These are phyloP conservation scores for Meles meles DNA, from an alignment of 2,113 vertebrate species.

Conservation along the genomic window DNA sequence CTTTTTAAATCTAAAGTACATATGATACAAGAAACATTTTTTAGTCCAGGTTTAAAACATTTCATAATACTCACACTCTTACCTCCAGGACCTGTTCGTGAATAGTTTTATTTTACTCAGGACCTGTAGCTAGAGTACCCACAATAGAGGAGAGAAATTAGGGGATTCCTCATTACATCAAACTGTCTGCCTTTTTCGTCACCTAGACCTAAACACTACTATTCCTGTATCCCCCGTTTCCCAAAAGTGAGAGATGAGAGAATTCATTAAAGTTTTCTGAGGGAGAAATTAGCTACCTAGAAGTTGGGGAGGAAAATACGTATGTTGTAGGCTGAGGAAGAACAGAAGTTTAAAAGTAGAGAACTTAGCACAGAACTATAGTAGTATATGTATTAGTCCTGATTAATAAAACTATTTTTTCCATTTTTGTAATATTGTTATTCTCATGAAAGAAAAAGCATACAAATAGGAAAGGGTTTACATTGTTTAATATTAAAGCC, in stretches of 20 bases:
- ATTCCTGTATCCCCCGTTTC: accelerated
- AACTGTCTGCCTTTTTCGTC: not conserved
- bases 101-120: not conserved
- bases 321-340: not conserved
- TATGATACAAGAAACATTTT: not conserved
- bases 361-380: not conserved
- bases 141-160: not conserved
- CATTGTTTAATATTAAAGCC: slow-evolving; percentile 1
- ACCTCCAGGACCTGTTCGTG: not conserved
- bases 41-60: slow-evolving; percentile 11
- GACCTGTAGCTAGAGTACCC: not conserved
- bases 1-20: not conserved
- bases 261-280: slow-evolving; percentile 18
- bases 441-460: not conserved
- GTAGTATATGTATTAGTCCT: not conserved
- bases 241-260: not conserved
- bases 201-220: not conserved
- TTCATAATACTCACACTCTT: not conserved
- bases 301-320: not conserved
- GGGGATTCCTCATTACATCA: not conserved
- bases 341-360: not conserved
- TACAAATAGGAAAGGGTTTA: not conserved
- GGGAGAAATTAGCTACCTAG: not conserved
- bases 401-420: not conserved
- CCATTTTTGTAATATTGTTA: not conserved